Evolutionary conservation across 1,140 invertebrate genomes (phyloP).

Genomic region (Lasioglossum baleicum): DNA sequence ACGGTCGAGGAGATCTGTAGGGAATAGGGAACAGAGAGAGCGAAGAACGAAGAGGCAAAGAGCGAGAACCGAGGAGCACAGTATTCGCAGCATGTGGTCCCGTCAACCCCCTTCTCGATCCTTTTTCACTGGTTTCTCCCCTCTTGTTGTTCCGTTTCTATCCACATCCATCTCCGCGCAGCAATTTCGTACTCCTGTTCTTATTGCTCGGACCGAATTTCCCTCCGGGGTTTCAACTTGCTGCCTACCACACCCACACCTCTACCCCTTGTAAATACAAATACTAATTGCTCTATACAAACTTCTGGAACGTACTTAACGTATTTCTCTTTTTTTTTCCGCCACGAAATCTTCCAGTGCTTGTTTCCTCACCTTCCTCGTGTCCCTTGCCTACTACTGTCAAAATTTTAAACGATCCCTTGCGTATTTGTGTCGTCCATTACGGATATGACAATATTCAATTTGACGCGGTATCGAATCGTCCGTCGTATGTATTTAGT

Average conservation of each 20-base stretch:
- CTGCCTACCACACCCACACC: constrained; percentile 56
- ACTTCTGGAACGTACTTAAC: constrained; percentile 70
- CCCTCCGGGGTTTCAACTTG: constrained; percentile 32
- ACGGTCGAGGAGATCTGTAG: constrained; percentile 8
- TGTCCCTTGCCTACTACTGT: no score
- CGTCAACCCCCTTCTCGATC: constrained; percentile 54
- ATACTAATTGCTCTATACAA: constrained; percentile 75
- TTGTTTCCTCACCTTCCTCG: no score
- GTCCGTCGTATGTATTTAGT: no score
- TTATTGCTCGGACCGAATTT: constrained; percentile 40
- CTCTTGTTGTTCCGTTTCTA: constrained; percentile 34
- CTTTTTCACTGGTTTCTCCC: constrained; percentile 41
- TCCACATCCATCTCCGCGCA: constrained; percentile 29
- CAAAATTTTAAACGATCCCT: no score
- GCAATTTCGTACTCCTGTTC: constrained; percentile 42
- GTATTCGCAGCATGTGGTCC: constrained; percentile 72
- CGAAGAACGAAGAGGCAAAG: no score
- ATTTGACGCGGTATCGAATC: no score
- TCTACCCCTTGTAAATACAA: constrained; percentile 75
- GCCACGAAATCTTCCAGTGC: no score
- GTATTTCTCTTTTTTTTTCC: constrained; percentile 11
- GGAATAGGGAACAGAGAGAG: neutral
- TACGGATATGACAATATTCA: no score
- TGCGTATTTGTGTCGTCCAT: no score
- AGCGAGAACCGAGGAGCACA: constrained; percentile 44